phyloP scores from a whole-genome alignment of 2,797 vertebrate genomes.

The Sebastes diaconus region DNA sequence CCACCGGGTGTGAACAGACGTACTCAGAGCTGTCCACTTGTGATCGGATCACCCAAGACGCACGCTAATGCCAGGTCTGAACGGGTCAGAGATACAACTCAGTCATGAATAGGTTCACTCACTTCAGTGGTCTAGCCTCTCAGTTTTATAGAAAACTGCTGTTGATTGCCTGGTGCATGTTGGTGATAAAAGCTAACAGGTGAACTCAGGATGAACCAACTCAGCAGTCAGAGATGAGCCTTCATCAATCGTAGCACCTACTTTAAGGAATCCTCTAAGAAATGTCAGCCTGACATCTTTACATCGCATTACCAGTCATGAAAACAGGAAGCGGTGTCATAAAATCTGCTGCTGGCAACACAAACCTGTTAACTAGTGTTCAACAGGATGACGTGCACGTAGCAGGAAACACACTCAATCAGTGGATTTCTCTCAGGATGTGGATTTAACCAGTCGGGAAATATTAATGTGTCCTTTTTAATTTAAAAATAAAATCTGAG shows the following conservation, averaged over 20 bases:
- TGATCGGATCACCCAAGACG: too few relatives aligned
- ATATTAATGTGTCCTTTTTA: background rate
- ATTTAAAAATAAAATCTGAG: background rate
- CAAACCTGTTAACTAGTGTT: background rate
- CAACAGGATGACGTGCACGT: background rate
- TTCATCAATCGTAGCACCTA: background rate
- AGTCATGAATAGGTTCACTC: too few relatives aligned
- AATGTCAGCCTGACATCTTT: background rate
- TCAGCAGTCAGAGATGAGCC: background rate
- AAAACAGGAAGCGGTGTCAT: background rate
- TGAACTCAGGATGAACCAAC: background rate
- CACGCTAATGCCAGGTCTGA: too few relatives aligned
- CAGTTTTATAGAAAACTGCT: too few relatives aligned
- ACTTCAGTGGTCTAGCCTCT: too few relatives aligned
- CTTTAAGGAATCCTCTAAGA: background rate
- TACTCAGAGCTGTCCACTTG: too few relatives aligned
- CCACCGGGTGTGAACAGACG: too few relatives aligned
- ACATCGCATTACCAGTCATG: background rate
- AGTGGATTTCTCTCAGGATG: background rate
- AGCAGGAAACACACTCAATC: background rate
- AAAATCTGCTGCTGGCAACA: background rate
- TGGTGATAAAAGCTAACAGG: too few relatives aligned
- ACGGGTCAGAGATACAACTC: too few relatives aligned
- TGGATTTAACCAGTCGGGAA: background rate
- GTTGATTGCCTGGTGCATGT: too few relatives aligned